These are phyloP conservation scores for Physocephala rufipes DNA, from an alignment of 2,888 invertebrate species.

Conservation along the genomic window DNA sequence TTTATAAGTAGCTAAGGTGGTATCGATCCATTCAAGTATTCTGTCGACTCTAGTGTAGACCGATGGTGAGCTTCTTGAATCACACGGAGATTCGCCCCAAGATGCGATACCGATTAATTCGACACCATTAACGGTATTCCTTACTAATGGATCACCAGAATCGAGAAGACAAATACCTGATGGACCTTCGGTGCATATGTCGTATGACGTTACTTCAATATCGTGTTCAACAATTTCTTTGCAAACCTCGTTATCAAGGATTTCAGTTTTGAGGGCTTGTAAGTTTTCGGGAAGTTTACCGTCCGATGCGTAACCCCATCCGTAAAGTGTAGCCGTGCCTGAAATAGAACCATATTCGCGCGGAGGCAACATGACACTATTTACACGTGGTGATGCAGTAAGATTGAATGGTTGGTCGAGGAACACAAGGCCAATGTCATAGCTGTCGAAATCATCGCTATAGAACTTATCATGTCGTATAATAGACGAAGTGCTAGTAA, in stretches of 20 bases:
- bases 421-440: conserved; percentile 69
- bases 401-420: conserved; percentile 53
- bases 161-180: conserved; percentile 64
- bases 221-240: too few species aligned
- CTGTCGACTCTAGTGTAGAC: conserved; percentile 62
- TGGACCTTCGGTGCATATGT: neutral
- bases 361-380: neutral
- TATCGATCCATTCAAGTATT: conserved; percentile 57
- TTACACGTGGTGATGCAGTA: neutral
- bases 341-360: too few species aligned
- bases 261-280: too few species aligned
- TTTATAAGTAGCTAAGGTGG: neutral
- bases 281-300: too few species aligned
- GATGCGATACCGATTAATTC: conserved; percentile 66
- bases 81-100: conserved; percentile 67
- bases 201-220: too few species aligned
- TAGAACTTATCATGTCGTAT: conserved; percentile 55
- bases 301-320: neutral
- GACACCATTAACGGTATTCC: conserved; percentile 25
- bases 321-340: too few species aligned
- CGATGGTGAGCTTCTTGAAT: conserved; percentile 59
- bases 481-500: neutral
- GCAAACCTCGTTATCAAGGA: too few species aligned
- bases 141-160: conserved; percentile 61
- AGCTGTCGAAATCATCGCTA: conserved; percentile 62